These are phyloP conservation scores for Epirrhoe alternata DNA, from an alignment of 2,888 invertebrate species.

Conservation along the genomic window DNA sequence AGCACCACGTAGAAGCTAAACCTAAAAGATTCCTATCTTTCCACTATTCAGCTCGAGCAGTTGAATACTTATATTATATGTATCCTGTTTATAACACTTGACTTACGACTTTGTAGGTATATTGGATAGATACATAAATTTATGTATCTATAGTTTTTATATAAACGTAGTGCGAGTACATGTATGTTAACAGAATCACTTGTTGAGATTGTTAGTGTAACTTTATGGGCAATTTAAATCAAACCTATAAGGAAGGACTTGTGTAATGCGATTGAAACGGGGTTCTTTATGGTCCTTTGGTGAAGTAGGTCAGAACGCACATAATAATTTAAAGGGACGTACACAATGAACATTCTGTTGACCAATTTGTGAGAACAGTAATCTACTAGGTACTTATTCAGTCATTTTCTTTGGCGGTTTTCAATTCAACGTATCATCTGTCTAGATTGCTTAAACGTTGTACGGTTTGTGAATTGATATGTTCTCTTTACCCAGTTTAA, in stretches of 20 bases:
- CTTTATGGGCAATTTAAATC: conserved; percentile 38
- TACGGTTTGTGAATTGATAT: conserved; percentile 22
- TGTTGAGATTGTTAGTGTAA: conserved; percentile 27
- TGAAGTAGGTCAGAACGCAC: conserved; percentile 72
- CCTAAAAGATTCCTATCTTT: neutral
- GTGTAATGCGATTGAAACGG: conserved; percentile 54
- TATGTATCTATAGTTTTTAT: too few relatives aligned
- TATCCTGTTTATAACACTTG: neutral
- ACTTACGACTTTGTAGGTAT: neutral
- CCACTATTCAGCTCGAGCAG: neutral
- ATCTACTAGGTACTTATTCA: conserved; percentile 32
- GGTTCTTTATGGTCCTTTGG: conserved; percentile 68
- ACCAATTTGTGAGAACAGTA: conserved; percentile 47
- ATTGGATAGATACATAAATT: neutral
- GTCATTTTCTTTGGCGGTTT: conserved; percentile 33
- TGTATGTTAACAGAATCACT: conserved; percentile 25
- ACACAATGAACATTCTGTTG: conserved; percentile 44
- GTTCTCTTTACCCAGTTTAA: conserved; percentile 20
- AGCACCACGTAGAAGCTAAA: neutral
- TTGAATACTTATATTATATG: neutral
- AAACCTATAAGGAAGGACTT: conserved; percentile 45
- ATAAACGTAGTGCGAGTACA: conserved; percentile 5
- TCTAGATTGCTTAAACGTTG: conserved; percentile 27
- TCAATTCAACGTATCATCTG: neutral
- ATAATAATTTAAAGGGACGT: conserved; percentile 69